Base-by-base conservation (phyloP, 2,113 vertebrate species). In the Lophura nycthemera region DNA sequence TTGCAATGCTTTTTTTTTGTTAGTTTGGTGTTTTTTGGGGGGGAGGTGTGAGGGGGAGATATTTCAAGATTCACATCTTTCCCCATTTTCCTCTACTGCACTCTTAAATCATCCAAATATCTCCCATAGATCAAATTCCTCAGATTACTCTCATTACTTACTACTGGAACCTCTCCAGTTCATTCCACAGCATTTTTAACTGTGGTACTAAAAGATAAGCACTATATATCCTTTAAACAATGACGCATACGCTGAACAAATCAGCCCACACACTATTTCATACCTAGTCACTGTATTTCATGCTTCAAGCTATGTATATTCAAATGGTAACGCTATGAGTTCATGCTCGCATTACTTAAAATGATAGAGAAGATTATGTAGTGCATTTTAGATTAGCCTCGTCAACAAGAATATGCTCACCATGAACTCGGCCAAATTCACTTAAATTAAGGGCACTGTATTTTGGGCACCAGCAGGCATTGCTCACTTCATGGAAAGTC, bases 91-190 rank as follows among this genome's bases (percentile, higher is more conserved):
- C 42, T 71, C 38, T 78, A 42, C 32, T 88, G 73, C 50, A 20
- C 20, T 13, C n/a, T 42, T 63, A 70, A 88, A 76, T 59, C 22
- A 92, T 77, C 50, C 54, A 65, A 65, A 83, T 36, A 64, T 64
- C 57, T 80, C 48, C 42, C 47, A 48, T 4, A 75, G 70, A 60
- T 87, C 59, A 84, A 2, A 0, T 67, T 80, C 52, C 59, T 11
- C 13, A 25, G 43, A 64, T 75, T 89, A 79, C 81, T 84, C 86
- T 63, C 1, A 1, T 84, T 88, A 52, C 60, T 81, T 90, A 47
- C 65, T 77, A 75, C 52, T 95, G 92, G 76, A 94, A 81, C 29
- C 38, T 75, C 52, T 95, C 86, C 93, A 94, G 19, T 10, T 92
- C 90, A 61, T 88, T 80, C 86, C 80, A 94, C 86, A 81, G 61